Evolutionary conservation across 1,140 invertebrate genomes (phyloP).

Genomic region (Drosophila tristis): DNA sequence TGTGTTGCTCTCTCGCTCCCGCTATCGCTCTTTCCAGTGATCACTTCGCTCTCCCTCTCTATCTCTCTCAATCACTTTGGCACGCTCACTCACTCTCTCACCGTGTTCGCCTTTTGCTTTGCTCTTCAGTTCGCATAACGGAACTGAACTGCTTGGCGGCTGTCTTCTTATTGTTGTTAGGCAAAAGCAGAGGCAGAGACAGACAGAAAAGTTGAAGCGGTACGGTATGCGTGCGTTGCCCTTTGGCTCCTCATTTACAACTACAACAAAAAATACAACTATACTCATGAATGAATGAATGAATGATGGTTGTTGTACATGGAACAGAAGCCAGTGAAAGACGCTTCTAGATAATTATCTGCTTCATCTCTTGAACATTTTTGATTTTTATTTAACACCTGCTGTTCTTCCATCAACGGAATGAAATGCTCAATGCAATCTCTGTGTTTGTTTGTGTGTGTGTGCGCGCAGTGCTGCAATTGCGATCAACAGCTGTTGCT

Average conservation of each 20-base stretch:
- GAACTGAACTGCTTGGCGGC: conserved; percentile 48
- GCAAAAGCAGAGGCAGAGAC: conserved; percentile 52
- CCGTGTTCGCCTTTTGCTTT: conserved; percentile 13
- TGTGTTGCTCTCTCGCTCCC: conserved; percentile 30
- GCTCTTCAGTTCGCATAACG: conserved; percentile 53
- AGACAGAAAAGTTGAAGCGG: conserved; percentile 47
- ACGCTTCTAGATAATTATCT: conserved; percentile 42
- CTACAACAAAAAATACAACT: conserved; percentile 47
- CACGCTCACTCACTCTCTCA: conserved; percentile 30
- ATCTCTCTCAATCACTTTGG: conserved; percentile 41
- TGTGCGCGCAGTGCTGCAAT: conserved; percentile 44
- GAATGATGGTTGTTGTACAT: conserved; percentile 31
- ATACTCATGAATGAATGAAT: conserved; percentile 70
- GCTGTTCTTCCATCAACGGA: conserved; percentile 70
- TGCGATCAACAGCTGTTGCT: conserved; percentile 73
- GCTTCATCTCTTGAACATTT: conserved; percentile 46
- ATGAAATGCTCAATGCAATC: conserved; percentile 11
- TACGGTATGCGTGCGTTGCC: conserved; percentile 71
- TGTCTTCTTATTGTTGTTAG: conserved; percentile 55
- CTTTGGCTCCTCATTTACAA: conserved; percentile 56
- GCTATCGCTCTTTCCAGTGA: conserved; percentile 19
- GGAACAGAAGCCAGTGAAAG: conserved; percentile 18
- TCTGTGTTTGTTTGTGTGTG: conserved; percentile 8
- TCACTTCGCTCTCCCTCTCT: conserved; percentile 26
- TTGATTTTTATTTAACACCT: conserved; percentile 72